phyloP scores from a whole-genome alignment of 1,140 invertebrate genomes.

The Drosophila kurseongensis region DNA sequence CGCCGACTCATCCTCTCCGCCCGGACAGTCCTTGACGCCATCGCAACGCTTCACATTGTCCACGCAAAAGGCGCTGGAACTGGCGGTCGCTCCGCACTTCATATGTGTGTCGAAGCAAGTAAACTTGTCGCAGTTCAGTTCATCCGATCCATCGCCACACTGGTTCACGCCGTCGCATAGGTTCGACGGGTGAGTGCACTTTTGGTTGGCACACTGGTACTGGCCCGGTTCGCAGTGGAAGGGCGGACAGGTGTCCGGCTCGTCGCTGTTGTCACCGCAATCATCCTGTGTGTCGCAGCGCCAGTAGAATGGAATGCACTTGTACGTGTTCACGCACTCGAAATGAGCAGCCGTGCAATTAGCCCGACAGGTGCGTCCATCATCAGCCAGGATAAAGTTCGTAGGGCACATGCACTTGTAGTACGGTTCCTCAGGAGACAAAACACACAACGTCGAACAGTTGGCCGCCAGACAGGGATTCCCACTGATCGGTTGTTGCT shows the following conservation, averaged over 20 bases:
- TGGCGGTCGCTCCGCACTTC: slow-evolving; percentile 71
- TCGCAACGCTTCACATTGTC: slow-evolving; percentile 76
- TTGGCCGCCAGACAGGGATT: slow-evolving; percentile 86
- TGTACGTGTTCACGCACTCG: slow-evolving; percentile 89
- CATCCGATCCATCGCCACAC: slow-evolving; percentile 88
- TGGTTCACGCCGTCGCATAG: slow-evolving; percentile 89
- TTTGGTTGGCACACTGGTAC: slow-evolving; percentile 90
- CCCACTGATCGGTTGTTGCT: slow-evolving; percentile 85
- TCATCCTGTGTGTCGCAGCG: slow-evolving; percentile 93
- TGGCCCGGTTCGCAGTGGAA: slow-evolving; percentile 91
- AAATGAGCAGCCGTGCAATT: slow-evolving; percentile 94
- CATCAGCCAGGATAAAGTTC: slow-evolving; percentile 89
- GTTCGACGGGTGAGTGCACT: slow-evolving; percentile 89
- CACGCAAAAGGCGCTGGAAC: slow-evolving; percentile 77
- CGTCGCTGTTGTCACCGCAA: slow-evolving; percentile 92
- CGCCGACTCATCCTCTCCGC: slow-evolving; percentile 87
- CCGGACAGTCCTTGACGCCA: slow-evolving; percentile 89
- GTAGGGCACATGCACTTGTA: slow-evolving; percentile 92
- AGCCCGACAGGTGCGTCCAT: slow-evolving; percentile 89
- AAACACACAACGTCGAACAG: slow-evolving; percentile 91
- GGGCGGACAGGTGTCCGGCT: slow-evolving; percentile 88
- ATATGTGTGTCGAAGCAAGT: slow-evolving; percentile 76
- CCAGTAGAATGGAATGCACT: slow-evolving; percentile 93
- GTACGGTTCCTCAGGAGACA: slow-evolving; percentile 88
- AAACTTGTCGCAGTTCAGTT: slow-evolving; percentile 87